These are phyloP conservation scores for Parelbella ahira DNA, from an alignment of 2,888 invertebrate genomes.

Conservation along the genomic window DNA sequence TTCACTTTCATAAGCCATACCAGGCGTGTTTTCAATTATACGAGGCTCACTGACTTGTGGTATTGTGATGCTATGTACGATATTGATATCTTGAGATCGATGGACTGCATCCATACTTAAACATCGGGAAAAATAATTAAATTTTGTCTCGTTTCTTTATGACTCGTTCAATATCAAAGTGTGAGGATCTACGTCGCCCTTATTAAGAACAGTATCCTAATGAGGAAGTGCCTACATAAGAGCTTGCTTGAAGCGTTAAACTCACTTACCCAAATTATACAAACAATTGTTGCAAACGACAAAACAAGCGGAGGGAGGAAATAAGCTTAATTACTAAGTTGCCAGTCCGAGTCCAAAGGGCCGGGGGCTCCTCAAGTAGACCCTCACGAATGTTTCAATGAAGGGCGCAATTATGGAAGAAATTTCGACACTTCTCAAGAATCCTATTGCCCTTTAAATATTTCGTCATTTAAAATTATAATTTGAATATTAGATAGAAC, in stretches of 20 bases:
- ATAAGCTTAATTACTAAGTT: conserved; percentile 76
- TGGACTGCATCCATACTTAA: too few relatives aligned
- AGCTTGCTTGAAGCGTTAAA: conserved; percentile 26
- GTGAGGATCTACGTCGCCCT: too few relatives aligned
- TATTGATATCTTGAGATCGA: too few relatives aligned
- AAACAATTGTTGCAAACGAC: conserved; percentile 57
- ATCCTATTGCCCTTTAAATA: conserved; percentile 42
- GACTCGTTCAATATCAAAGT: too few relatives aligned
- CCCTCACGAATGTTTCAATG: conserved; percentile 66
- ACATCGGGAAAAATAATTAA: too few relatives aligned
- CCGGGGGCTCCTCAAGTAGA: conserved; percentile 56
- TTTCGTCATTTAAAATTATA: conserved; percentile 20
- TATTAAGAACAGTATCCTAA: conserved; percentile 7
- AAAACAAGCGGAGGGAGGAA: conserved; percentile 64
- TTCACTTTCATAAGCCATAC: conserved; percentile 52
- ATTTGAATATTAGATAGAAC: too few relatives aligned
- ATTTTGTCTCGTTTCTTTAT: too few relatives aligned
- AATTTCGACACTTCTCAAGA: conserved; percentile 55
- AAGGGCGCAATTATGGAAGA: conserved; percentile 66
- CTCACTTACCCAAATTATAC: conserved; percentile 39
- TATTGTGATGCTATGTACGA: too few relatives aligned
- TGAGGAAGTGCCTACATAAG: conserved; percentile 16
- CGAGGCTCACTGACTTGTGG: conserved; percentile 21
- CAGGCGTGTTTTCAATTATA: conserved; percentile 55
- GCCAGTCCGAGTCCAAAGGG: conserved; percentile 58